Evolutionary conservation across 2,797 vertebrate genomes (phyloP).

Genomic region (Spheniscus humboldti): DNA sequence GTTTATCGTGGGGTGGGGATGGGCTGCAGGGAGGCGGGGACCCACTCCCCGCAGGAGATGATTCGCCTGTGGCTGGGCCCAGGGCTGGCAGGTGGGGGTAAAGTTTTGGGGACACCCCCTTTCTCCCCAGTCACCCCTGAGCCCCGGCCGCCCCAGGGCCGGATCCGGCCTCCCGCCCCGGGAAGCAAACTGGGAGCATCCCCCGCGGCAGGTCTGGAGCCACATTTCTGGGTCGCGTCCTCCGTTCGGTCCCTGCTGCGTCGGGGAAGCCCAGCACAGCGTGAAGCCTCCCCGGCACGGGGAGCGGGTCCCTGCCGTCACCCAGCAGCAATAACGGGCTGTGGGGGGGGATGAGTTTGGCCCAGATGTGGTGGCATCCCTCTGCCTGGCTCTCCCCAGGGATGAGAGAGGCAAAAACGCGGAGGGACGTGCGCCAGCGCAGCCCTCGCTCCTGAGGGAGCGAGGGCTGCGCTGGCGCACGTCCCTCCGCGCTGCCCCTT

Average conservation of each 20-base stretch:
- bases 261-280: not conserved
- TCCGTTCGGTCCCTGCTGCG: not conserved
- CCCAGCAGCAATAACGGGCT: not conserved
- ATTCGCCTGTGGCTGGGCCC: not conserved
- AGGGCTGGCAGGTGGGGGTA: not conserved
- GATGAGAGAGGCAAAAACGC: not conserved
- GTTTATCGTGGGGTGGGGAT: not conserved
- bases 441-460: not conserved
- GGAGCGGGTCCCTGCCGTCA: not conserved
- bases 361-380: not conserved
- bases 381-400: not conserved
- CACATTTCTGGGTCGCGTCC: not conserved
- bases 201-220: not conserved
- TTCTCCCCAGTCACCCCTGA: not conserved
- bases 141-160: not conserved
- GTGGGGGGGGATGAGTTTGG: not conserved
- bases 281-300: rapidly evolving
- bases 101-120: not conserved
- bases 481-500: rapidly evolving
- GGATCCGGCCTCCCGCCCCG: rapidly evolving
- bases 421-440: rapidly evolving
- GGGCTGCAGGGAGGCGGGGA: not conserved
- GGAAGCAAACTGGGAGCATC: not conserved
- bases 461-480: too few species aligned
- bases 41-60: not conserved